Percentiles rank a stretch among this genome's conserved stretches.
These are phyloP conservation scores for Bellardia bayeri DNA, from an alignment of 2,888 invertebrate species.

Conservation along the genomic window DNA sequence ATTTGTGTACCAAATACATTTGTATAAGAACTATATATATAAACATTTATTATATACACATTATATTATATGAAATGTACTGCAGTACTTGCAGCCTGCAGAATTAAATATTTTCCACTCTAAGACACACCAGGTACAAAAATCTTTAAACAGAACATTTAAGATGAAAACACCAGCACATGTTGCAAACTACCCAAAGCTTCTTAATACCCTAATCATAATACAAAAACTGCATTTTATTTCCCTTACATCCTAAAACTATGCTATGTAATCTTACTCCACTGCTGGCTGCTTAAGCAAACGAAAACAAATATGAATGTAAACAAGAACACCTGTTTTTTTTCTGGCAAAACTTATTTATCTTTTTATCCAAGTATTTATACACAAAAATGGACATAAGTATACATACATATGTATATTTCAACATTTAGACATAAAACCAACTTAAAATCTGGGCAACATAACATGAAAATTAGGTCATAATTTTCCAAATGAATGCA, in stretches of 20 bases:
- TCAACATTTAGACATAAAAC: background rate
- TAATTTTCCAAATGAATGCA: slow-evolving; percentile 32
- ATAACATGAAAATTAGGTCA: slow-evolving; percentile 53
- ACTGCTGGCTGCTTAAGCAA: background rate
- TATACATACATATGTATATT: background rate
- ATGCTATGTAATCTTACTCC: background rate
- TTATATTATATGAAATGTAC: slow-evolving; percentile 29
- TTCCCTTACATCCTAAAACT: background rate
- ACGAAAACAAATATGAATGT: background rate
- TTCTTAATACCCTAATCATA: background rate
- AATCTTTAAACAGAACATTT: background rate
- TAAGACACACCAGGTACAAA: background rate
- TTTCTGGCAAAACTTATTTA: slow-evolving; percentile 36
- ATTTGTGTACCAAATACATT: background rate
- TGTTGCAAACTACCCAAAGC: background rate
- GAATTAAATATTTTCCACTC: slow-evolving; percentile 33
- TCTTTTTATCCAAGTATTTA: slow-evolving; percentile 33
- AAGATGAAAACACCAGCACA: background rate
- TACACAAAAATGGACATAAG: slow-evolving; percentile 28
- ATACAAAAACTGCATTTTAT: too few relatives aligned
- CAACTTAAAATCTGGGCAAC: slow-evolving; percentile 19
- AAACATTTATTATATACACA: slow-evolving; percentile 1
- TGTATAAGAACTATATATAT: background rate
- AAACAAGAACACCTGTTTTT: slow-evolving; percentile 19
- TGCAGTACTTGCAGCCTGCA: slow-evolving; percentile 48